These are phyloP conservation scores for Aphaenogaster rudis DNA, from an alignment of 1,140 invertebrate species.

Conservation along the genomic window DNA sequence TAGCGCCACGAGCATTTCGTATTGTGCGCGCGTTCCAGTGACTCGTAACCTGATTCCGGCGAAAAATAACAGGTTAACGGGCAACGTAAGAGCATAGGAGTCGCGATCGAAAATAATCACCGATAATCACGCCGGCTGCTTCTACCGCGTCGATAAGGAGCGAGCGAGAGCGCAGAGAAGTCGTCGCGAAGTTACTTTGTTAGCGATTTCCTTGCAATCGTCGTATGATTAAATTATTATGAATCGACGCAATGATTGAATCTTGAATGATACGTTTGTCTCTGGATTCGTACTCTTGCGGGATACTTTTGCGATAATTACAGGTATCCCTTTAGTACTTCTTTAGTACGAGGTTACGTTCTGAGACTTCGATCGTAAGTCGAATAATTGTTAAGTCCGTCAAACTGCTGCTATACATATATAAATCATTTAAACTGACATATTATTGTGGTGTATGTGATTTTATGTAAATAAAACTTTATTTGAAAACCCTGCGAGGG, in stretches of 20 bases:
- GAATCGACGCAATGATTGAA: not conserved
- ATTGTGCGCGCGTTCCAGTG: not conserved
- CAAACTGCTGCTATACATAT: too few relatives aligned
- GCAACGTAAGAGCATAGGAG: not conserved
- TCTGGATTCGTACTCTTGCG: not conserved
- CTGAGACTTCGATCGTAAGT: too few relatives aligned
- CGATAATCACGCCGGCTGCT: conserved; percentile 3
- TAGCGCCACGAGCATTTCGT: conserved; percentile 33
- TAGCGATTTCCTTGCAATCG: not conserved
- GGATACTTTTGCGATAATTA: not conserved
- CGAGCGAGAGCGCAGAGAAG: not conserved
- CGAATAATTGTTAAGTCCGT: too few relatives aligned
- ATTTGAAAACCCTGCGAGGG: too few relatives aligned
- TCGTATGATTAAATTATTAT: conserved; percentile 14
- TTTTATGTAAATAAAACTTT: too few relatives aligned
- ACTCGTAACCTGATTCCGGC: conserved; percentile 35
- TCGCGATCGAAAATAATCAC: conserved; percentile 11
- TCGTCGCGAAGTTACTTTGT: not conserved
- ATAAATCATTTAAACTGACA: too few relatives aligned
- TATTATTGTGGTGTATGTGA: too few relatives aligned
- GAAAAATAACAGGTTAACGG: conserved; percentile 44
- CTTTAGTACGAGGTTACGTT: too few relatives aligned
- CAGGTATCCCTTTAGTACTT: too few relatives aligned
- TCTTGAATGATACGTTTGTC: not conserved
- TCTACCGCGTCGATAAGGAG: not conserved